Percentiles rank a stretch among this genome's conserved stretches.
Conservation (phyloP, 2,113 vertebrate genomes). For the Bambusicola thoracicus region DNA sequence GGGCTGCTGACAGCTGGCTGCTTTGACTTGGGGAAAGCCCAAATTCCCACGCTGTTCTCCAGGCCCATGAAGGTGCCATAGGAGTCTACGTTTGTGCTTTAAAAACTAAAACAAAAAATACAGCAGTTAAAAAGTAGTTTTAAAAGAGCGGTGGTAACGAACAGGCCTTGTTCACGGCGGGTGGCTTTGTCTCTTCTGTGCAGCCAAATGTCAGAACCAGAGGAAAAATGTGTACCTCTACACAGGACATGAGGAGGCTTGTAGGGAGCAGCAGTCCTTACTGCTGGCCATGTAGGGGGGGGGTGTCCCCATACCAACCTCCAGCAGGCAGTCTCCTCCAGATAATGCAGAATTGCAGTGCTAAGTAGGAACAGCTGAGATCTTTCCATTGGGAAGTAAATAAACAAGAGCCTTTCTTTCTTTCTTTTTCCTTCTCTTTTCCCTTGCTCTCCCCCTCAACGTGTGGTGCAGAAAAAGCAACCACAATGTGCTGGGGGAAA, state of each 20-base stretch:
- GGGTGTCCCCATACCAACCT: slow-evolving; percentile 32
- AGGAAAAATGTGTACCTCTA: neutral
- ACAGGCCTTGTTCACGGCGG: neutral
- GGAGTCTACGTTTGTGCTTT: neutral
- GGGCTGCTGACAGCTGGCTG: neutral
- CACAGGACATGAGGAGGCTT: neutral
- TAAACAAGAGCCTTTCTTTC: slow-evolving; percentile 1
- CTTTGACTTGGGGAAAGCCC: neutral
- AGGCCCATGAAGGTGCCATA: neutral
- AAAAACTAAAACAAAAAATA: neutral
- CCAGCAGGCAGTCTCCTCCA: slow-evolving; percentile 34
- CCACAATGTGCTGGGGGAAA: slow-evolving; percentile 25
- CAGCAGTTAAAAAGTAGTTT: neutral
- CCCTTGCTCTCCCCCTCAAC: neutral
- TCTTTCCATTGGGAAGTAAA: slow-evolving; percentile 56
- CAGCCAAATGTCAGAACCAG: neutral
- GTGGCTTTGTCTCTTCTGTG: neutral
- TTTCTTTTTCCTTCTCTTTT: too few species aligned
- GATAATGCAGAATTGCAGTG: slow-evolving; percentile 34
- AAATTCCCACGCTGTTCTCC: neutral
- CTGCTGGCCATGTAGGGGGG: neutral
- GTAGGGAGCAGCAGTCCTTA: neutral
- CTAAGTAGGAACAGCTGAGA: slow-evolving; percentile 53
- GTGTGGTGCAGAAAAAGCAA: slow-evolving; percentile 53
- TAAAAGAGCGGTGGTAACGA: neutral